Evolutionary conservation across 2,113 vertebrate genomes (phyloP).

Genomic region (Heterocephalus glaber): DNA sequence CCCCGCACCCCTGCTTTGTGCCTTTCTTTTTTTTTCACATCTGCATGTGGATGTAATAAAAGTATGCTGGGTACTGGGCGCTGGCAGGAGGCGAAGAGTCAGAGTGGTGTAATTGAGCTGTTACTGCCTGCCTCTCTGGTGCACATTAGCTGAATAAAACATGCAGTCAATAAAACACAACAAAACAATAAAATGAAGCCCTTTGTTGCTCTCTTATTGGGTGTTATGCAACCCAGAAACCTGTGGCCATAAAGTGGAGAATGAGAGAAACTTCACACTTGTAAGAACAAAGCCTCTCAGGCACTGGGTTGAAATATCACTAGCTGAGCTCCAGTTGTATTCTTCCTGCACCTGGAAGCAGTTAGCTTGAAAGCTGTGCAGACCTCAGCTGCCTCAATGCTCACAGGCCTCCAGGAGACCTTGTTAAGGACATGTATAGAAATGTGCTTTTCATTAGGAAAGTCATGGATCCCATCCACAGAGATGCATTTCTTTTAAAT

Average conservation of each 20-base stretch:
- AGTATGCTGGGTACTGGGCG: slow-evolving; percentile 58
- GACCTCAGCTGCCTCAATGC: slow-evolving; percentile 77
- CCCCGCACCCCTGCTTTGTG: not conserved
- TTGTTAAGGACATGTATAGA: slow-evolving; percentile 73
- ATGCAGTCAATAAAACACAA: slow-evolving; percentile 85
- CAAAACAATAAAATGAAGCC: slow-evolving; percentile 84
- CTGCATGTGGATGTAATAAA: slow-evolving; percentile 80
- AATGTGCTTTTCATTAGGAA: slow-evolving; percentile 84
- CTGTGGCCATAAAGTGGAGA: slow-evolving; percentile 83
- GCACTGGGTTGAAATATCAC: slow-evolving; percentile 68
- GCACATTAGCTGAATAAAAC: slow-evolving; percentile 85
- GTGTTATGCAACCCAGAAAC: slow-evolving; percentile 83
- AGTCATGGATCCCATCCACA: slow-evolving; percentile 77
- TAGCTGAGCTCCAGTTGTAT: slow-evolving; percentile 59
- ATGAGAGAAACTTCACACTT: slow-evolving; percentile 83
- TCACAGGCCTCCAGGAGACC: slow-evolving; percentile 79
- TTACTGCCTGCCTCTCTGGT: slow-evolving; percentile 77
- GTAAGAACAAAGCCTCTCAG: slow-evolving; percentile 84
- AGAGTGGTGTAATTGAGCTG: slow-evolving; percentile 78
- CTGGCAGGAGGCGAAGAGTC: slow-evolving; percentile 71
- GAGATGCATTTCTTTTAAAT: slow-evolving; percentile 79
- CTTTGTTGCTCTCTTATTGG: slow-evolving; percentile 83
- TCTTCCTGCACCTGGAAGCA: slow-evolving; percentile 87
- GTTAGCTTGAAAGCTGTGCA: slow-evolving; percentile 84
- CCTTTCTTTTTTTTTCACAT: slow-evolving; percentile 73